These are phyloP conservation scores for Diloba caeruleocephala DNA, from an alignment of 2,888 invertebrate species.

Conservation along the genomic window DNA sequence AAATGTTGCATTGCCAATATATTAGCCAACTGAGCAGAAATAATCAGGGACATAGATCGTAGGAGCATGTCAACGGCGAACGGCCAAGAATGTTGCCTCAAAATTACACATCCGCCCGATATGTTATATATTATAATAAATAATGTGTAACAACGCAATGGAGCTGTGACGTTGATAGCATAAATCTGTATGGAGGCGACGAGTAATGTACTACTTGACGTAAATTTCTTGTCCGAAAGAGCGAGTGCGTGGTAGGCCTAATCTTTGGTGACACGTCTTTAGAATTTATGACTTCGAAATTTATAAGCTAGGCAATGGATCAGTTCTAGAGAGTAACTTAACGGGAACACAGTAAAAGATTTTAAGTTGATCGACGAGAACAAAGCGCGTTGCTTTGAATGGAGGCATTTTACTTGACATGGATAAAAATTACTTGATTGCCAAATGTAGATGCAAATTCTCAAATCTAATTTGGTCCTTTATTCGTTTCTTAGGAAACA, in stretches of 20 bases:
- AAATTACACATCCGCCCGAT: slow-evolving; percentile 73
- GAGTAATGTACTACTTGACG: slow-evolving; percentile 24
- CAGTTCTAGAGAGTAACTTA: too few species aligned
- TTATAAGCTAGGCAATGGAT: neutral
- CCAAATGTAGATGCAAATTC: too few species aligned
- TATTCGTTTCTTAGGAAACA: too few species aligned
- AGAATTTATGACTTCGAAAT: neutral
- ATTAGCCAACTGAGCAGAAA: slow-evolving; percentile 62
- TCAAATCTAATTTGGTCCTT: too few species aligned
- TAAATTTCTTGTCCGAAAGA: slow-evolving; percentile 7
- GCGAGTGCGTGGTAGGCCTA: neutral
- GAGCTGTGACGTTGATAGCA: slow-evolving; percentile 37
- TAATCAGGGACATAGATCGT: slow-evolving; percentile 68
- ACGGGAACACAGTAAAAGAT: too few species aligned
- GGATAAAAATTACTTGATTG: too few species aligned
- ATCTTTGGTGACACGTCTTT: neutral
- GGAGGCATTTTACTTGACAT: too few species aligned
- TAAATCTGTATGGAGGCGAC: slow-evolving; percentile 39
- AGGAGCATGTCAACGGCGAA: slow-evolving; percentile 61
- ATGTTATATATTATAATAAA: slow-evolving; percentile 48
- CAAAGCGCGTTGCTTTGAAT: too few species aligned
- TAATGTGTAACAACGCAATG: slow-evolving; percentile 42
- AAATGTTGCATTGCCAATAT: slow-evolving; percentile 59
- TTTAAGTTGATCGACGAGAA: too few species aligned
- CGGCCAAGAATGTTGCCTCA: slow-evolving; percentile 77